Base-by-base conservation (phyloP, 92 coral and sea anemone species). In the Porites cylindrica region DNA sequence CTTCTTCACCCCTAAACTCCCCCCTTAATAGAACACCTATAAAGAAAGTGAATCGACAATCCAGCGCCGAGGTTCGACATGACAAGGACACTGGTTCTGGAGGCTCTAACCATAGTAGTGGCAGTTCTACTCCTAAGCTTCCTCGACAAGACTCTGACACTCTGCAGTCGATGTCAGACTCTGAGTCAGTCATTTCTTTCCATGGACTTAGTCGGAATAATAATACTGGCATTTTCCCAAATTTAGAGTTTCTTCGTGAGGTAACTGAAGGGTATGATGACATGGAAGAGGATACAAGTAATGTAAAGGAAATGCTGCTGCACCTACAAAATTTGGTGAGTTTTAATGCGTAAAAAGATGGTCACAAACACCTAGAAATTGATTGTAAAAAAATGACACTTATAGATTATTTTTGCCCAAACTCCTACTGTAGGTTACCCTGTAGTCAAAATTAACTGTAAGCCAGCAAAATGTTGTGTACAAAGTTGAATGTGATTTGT, bases 291-390 rank as follows among this genome's bases (percentile, higher is more conserved):
- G 99, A 97, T 7, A 38, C 89, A 11, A 72, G 43, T 4, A 91
- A 79, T 23, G 91, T 96, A 26, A 92, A 96, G 77, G 90, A 82
- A 51, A 85, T 83, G 76, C 86, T 97, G 12, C 76, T 89, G 19
- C 89, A 83, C 9, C 79, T 97, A 10, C 99, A 97, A 82, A 92
- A 84, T 64, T 69, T 97, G 85, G 99, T 97, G 86, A 77, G 98
- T 88, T 51, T 32, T 56, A 17, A 18, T 43, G 4, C 12, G 20
- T 13, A 6, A 0, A 5, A 43, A 11, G 54, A 10, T 11, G 32
- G 16, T 21, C 29, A 14, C 16, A n/a, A 13, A 43, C 2, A 16
- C 43, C 60, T 13, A 54, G 60, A 13, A 13, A 54, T 38, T 38
- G 47, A 7, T 38, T 38, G 7, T 38, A 38, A 38, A 38, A 29